Evolutionary conservation across 1,140 invertebrate genomes (phyloP).

Genomic region (Rhynchophorus ferrugineus): DNA sequence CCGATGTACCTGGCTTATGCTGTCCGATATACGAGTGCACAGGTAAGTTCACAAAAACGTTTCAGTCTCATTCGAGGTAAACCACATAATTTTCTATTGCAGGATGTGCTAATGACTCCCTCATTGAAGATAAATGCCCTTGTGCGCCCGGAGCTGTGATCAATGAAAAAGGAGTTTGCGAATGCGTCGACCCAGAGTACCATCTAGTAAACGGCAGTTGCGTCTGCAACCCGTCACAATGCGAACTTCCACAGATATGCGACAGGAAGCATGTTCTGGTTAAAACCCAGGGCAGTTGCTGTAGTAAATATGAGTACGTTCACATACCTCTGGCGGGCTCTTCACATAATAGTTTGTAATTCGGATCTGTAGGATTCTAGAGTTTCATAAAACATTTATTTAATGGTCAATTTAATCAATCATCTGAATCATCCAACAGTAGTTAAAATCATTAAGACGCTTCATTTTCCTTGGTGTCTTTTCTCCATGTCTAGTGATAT

Average conservation of each 20-base stretch:
- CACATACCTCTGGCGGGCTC: not conserved
- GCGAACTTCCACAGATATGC: constrained; percentile 30
- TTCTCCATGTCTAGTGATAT: no score
- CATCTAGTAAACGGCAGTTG: constrained; percentile 28
- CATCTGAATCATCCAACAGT: no score
- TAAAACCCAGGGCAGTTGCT: constrained; percentile 28
- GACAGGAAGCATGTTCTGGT: constrained; percentile 27
- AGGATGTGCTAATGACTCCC: constrained; percentile 27
- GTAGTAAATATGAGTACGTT: constrained; percentile 19
- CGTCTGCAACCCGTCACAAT: constrained; percentile 31
- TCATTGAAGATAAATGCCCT: constrained; percentile 32
- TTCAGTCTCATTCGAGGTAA: no score
- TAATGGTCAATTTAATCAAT: no score
- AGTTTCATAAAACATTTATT: no score
- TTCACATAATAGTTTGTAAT: not conserved
- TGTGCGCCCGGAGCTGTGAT: constrained; percentile 32
- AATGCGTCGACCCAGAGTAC: constrained; percentile 29
- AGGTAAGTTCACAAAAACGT: constrained; percentile 3
- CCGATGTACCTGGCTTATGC: constrained; percentile 28
- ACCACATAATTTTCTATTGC: no score
- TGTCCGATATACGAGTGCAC: constrained; percentile 33
- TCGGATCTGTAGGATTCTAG: not conserved
- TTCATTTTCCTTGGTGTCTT: no score
- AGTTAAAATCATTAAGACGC: no score
- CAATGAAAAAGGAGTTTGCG: constrained; percentile 25